These are phyloP conservation scores for Luidia sarsii DNA, from an alignment of 53 echinoderm and acorn worm genomes.

Conservation along the genomic window DNA sequence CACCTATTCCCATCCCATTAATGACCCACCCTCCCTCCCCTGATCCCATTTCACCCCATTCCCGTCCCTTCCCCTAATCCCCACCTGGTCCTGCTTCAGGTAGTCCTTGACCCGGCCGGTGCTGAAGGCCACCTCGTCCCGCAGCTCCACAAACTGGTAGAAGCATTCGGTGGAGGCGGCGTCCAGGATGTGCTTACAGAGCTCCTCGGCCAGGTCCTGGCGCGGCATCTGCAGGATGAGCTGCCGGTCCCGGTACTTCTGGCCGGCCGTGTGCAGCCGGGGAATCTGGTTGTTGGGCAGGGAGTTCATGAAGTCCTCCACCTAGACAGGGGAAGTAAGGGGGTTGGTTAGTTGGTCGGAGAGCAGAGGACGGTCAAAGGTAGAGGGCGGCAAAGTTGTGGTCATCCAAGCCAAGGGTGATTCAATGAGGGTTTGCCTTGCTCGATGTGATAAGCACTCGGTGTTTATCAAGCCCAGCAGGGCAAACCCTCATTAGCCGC, in stretches of 20 bases:
- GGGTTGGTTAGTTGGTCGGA: background rate
- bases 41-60: too few species aligned
- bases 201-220: conserved; percentile 91
- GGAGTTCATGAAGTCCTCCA: conserved; percentile 99
- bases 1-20: too few species aligned
- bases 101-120: conserved; percentile 89
- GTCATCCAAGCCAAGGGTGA: too few species aligned
- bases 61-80: too few species aligned
- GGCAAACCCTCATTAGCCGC: too few species aligned
- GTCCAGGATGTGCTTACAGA: conserved; percentile 86
- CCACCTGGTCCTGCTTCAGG: conserved; percentile 90
- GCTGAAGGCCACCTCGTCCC: conserved; percentile 92
- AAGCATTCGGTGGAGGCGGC: conserved; percentile 84
- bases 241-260: conserved; percentile 92
- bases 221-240: conserved; percentile 95
- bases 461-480: too few species aligned
- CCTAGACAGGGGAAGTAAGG: conserved; percentile 38
- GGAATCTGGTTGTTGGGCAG: conserved; percentile 95
- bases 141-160: conserved; percentile 86
- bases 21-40: too few species aligned
- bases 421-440: too few species aligned
- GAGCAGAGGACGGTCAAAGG: background rate
- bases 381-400: too few species aligned
- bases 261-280: conserved; percentile 88
- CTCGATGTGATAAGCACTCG: too few species aligned